Base-by-base conservation (phyloP, 2,113 vertebrate genomes). In the Microcebus jonahi region DNA sequence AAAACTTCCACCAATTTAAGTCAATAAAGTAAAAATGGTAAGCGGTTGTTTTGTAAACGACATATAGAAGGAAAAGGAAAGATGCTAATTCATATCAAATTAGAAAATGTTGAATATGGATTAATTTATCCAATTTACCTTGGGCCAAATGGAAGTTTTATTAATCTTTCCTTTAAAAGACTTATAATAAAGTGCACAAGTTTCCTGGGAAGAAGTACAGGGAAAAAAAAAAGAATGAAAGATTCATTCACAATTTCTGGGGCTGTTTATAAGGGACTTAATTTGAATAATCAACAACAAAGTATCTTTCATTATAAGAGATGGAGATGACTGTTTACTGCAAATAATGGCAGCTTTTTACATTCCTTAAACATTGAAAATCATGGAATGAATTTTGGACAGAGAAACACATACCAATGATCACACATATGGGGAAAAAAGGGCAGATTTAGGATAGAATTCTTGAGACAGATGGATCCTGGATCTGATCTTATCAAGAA, bases 401-500 rank as follows among this genome's bases (percentile, higher is more conserved):
- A 55, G n/a, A 95, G 68, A 92, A 95, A 90, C 4, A 63, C 53
- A 96, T 1, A 48, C 18, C 67, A 75, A 50, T 39, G 36, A 23
- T n/a, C 39, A 96, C 7, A 27, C 5, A 13, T 29, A 59, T 34
- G 9, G 18, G 12, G 20, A 31, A 27, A 81, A 75, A 36, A 25
- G 50, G 6, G 63, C 29, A 89, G 34, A 45, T 53, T 92, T 53
- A 42, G 48, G 55, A 70, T n/a, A 88, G 25, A 76, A 93, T 95
- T 97, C 67, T 75, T 95, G 94, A 96, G 90, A 85, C 57, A 95
- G 57, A 70, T 1, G 3, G 57, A 84, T 11, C 36, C 21, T 86
- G 63, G 67, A 68, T 96, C 68, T 95, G 77, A 86, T 90, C 65
- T 73, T 39, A 79, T 65, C 67, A 65, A 91, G 85, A 90, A 91